These are phyloP conservation scores for Xerus inauris DNA, from an alignment of 2,113 vertebrate species.

Conservation along the genomic window DNA sequence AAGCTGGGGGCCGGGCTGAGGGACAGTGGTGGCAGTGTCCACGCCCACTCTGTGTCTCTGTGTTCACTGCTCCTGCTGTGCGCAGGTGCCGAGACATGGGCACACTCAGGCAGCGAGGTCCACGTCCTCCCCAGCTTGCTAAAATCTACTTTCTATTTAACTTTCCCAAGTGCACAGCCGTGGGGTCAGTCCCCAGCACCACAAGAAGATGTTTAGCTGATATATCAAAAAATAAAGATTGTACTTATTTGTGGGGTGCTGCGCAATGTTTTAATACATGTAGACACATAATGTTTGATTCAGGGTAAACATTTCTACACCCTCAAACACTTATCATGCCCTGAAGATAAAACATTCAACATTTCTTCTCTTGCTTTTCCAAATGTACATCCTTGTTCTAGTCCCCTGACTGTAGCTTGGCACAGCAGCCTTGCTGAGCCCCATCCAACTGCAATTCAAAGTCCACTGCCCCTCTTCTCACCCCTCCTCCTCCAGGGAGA, in stretches of 20 bases:
- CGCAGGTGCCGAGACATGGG: too few relatives aligned
- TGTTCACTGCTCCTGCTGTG: too few relatives aligned
- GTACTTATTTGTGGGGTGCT: too few relatives aligned
- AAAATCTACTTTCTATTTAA: not conserved
- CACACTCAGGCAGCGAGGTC: too few relatives aligned
- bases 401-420: accelerated
- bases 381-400: not conserved
- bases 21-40: too few relatives aligned
- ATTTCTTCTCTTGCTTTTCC: not conserved
- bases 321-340: not conserved
- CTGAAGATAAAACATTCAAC: not conserved
- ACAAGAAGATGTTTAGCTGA: not conserved
- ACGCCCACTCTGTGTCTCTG: too few relatives aligned
- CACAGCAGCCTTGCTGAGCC: not conserved
- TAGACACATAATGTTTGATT: too few relatives aligned
- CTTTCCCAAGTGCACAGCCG: not conserved
- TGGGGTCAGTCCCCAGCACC: not conserved
- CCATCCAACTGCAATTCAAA: too few relatives aligned
- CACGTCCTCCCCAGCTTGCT: too few relatives aligned
- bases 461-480: not conserved
- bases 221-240: not conserved
- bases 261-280: too few relatives aligned
- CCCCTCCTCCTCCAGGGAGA: not conserved
- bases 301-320: too few relatives aligned
- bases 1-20: too few relatives aligned